Conservation (phyloP, 2,888 invertebrate species). For the Ennomos erosarius region DNA sequence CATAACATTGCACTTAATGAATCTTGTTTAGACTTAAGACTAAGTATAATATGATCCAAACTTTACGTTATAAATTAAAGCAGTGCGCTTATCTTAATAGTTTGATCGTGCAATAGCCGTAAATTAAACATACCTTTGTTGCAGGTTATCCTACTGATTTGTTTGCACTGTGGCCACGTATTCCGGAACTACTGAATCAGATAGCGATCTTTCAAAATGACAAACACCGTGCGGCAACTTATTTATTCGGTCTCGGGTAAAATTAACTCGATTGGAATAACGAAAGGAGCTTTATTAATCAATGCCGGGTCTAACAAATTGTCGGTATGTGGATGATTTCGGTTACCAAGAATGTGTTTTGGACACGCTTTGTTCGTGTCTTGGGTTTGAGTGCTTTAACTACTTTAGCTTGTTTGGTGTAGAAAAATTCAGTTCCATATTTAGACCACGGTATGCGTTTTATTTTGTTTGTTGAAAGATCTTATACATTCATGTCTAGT, state of each 20-base stretch:
- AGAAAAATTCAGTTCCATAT: no score
- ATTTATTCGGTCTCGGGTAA: conserved; percentile 64
- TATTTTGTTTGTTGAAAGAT: no score
- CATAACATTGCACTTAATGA: no score
- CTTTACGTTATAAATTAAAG: no score
- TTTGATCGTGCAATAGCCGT: no score
- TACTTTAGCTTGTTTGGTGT: conserved; percentile 16
- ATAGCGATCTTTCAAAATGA: conserved; percentile 76
- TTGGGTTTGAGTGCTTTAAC: conserved; percentile 11
- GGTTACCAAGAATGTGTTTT: conserved; percentile 46
- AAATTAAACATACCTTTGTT: no score
- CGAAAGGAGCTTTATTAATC: conserved; percentile 73
- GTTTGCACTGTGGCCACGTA: conserved; percentile 17
- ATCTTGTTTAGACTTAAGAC: no score
- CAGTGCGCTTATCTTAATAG: no score
- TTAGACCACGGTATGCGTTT: no score
- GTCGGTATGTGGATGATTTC: conserved; percentile 62
- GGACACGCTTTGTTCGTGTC: conserved; percentile 23
- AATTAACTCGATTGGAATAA: conserved; percentile 77
- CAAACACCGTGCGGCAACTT: conserved; percentile 64
- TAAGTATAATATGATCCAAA: no score
- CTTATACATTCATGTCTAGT: no score
- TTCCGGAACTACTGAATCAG: conserved; percentile 68
- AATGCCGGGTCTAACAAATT: conserved; percentile 72
- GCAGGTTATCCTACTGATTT: background rate